Conservation (phyloP, 1,140 invertebrate species). For the Zelostemma sp. region DNA sequence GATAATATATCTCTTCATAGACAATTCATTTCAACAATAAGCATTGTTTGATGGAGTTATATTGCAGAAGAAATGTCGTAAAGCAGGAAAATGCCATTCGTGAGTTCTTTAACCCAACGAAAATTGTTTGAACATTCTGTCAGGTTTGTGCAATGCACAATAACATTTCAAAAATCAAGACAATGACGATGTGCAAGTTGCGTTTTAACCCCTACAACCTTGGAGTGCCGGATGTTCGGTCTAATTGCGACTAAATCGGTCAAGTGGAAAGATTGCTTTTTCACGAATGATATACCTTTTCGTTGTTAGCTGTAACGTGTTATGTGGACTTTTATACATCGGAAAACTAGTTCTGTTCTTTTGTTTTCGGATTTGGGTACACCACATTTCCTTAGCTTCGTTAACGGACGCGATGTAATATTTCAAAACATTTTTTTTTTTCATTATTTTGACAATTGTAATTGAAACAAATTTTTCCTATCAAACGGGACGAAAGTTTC, state of each 20-base stretch:
- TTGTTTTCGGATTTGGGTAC: no score
- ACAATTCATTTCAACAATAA: neutral
- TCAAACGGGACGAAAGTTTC: no score
- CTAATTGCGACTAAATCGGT: slow-evolving; percentile 22
- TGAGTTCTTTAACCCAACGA: no score
- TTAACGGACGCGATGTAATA: neutral
- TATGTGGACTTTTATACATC: neutral
- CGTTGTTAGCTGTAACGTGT: neutral
- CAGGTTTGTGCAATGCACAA: no score
- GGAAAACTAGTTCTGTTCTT: no score
- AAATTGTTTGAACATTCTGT: no score
- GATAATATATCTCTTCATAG: neutral
- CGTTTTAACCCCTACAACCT: slow-evolving; percentile 14
- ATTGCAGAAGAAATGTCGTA: neutral
- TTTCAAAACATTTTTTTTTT: no score
- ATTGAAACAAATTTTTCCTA: no score
- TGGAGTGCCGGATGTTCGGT: slow-evolving; percentile 15
- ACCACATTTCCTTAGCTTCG: no score
- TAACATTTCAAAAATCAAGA: slow-evolving; percentile 2
- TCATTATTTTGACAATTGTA: no score
- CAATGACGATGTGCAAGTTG: slow-evolving; percentile 11
- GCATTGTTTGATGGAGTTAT: slow-evolving; percentile 1
- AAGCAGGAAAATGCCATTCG: neutral
- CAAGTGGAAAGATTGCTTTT: slow-evolving; percentile 21
- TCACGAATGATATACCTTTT: slow-evolving; percentile 12